These are phyloP conservation scores for Vicugna pacos DNA, from an alignment of 2,113 vertebrate genomes.

Conservation along the genomic window DNA sequence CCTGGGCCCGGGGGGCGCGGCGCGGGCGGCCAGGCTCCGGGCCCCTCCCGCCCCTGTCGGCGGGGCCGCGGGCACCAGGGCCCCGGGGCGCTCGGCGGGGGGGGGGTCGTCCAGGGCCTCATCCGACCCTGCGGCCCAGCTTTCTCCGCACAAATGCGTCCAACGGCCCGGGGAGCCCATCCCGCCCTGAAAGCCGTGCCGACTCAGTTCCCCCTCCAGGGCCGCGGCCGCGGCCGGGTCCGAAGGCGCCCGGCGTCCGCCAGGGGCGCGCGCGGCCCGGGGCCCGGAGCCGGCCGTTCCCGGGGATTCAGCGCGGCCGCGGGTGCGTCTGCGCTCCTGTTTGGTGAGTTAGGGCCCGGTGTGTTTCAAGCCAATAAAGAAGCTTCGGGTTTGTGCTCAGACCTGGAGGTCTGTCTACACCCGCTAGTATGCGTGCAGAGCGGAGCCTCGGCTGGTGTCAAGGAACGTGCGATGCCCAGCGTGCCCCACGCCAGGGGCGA, in stretches of 20 bases:
- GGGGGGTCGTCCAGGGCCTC: no score
- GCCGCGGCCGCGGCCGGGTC: no score
- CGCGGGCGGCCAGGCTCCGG: no score
- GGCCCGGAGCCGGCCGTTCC: no score
- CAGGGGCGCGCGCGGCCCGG: no score
- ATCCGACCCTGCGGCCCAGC: accelerated
- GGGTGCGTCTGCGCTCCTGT: accelerated
- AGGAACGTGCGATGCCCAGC: accelerated
- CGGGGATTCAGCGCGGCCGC: background rate
- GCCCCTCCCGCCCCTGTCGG: no score
- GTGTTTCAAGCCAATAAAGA: background rate
- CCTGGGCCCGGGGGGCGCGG: no score
- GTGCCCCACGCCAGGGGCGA: accelerated
- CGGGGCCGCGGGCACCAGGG: no score
- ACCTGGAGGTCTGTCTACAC: background rate
- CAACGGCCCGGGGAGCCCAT: background rate
- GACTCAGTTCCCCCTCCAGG: background rate
- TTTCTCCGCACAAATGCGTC: background rate
- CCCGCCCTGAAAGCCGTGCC: background rate
- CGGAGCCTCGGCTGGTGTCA: background rate
- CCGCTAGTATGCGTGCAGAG: accelerated
- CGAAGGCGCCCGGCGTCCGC: no score
- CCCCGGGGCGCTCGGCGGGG: no score
- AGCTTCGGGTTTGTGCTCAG: background rate
- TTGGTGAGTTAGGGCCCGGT: background rate